Evolutionary conservation across 2,888 invertebrate genomes (phyloP).

Genomic region (Drosophila quasianomalipes): DNA sequence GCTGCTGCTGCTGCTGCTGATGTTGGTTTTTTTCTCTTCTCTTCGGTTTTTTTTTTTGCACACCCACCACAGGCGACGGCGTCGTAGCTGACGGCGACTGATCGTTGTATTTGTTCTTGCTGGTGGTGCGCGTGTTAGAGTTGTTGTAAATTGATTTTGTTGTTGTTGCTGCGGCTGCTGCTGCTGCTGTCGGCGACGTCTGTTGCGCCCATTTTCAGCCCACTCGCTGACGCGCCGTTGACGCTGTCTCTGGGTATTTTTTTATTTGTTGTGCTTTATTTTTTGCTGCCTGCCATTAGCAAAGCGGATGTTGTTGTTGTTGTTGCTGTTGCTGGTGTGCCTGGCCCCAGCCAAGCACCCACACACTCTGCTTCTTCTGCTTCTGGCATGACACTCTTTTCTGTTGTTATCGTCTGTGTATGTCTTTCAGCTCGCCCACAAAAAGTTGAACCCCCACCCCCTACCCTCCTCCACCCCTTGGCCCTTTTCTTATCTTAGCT

Average conservation of each 20-base stretch:
- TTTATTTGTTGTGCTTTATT: constrained; percentile 29
- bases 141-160: constrained; percentile 77
- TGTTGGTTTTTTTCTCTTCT: constrained; percentile 15
- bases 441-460: constrained; percentile 58
- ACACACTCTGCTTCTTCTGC: constrained; percentile 30
- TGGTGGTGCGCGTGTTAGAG: constrained; percentile 69
- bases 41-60: constrained; percentile 54
- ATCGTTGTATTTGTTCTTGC: constrained; percentile 70
- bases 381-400: constrained; percentile 69
- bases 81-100: constrained; percentile 41
- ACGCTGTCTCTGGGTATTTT: constrained; percentile 45
- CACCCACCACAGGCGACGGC: constrained; percentile 64
- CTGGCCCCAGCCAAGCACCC: constrained; percentile 16
- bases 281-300: constrained; percentile 71
- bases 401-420: constrained; percentile 29
- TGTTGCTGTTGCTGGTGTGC: constrained; percentile 28
- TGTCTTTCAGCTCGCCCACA: constrained; percentile 60
- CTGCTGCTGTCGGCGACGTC: constrained; percentile 37
- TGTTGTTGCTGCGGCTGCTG: constrained; percentile 51
- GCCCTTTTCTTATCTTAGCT: constrained; percentile 56
- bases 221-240: constrained; percentile 75
- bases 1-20: constrained; percentile 21
- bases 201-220: constrained; percentile 84
- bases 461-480: constrained; percentile 28
- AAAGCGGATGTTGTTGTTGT: constrained; percentile 80